These are phyloP conservation scores for Drosophila histrio DNA, from an alignment of 2,888 invertebrate genomes.

Conservation along the genomic window DNA sequence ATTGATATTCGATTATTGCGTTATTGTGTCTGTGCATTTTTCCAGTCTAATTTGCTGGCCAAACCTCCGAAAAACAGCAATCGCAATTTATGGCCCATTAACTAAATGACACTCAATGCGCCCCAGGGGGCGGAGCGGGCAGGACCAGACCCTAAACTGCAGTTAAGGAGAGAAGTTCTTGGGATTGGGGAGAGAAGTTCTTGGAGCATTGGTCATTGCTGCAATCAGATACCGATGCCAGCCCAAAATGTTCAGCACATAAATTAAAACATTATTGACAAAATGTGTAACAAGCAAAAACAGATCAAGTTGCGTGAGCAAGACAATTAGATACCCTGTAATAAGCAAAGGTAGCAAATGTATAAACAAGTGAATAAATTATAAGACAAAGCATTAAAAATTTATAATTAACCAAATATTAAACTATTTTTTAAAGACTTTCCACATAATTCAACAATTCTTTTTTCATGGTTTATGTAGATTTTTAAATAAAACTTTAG, in stretches of 20 bases:
- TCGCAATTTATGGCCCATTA: constrained; percentile 71
- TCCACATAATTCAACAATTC: too few species aligned
- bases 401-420: too few species aligned
- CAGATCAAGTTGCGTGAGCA: not conserved
- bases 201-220: constrained; percentile 30
- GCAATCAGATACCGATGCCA: constrained; percentile 38
- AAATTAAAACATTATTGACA: constrained; percentile 72
- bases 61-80: constrained; percentile 19
- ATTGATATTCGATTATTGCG: constrained; percentile 15
- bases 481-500: too few species aligned
- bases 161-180: not conserved
- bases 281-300: not conserved
- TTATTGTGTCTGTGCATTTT: constrained; percentile 25
- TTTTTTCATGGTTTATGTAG: too few species aligned
- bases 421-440: too few species aligned
- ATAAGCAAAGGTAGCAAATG: not conserved
- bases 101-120: constrained; percentile 72
- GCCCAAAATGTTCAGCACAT: constrained; percentile 54
- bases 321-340: not conserved
- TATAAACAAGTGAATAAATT: not conserved
- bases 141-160: not conserved
- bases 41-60: constrained; percentile 36
- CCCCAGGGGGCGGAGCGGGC: constrained; percentile 47
- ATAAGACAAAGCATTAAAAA: too few species aligned
- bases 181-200: not conserved